These are phyloP conservation scores for Ctenopoma multispine DNA, from an alignment of 2,797 vertebrate species.

Conservation along the genomic window DNA sequence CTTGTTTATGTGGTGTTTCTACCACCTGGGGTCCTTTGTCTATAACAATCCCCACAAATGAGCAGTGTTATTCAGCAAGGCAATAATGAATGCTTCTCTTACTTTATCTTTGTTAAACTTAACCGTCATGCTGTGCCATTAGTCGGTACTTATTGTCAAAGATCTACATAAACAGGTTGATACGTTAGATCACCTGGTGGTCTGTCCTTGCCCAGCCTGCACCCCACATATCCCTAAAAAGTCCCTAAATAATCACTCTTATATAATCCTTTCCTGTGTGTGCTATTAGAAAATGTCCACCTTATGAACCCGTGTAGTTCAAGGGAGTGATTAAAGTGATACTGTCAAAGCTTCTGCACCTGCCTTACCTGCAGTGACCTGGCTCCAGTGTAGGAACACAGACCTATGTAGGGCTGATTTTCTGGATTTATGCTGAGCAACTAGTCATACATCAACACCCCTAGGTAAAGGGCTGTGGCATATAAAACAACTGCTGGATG, in stretches of 20 bases:
- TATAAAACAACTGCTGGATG: constrained; percentile 20
- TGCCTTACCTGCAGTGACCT: neutral
- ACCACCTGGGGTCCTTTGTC: constrained; percentile 10
- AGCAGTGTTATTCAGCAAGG: constrained; percentile 20
- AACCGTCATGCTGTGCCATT: constrained; percentile 31
- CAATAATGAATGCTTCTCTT: constrained; percentile 3
- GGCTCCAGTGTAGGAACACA: neutral
- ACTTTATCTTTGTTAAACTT: constrained; percentile 33
- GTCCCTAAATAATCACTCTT: constrained; percentile 2
- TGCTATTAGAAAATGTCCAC: neutral
- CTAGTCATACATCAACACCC: constrained; percentile 10
- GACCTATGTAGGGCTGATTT: neutral
- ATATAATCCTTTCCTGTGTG: neutral
- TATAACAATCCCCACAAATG: constrained; percentile 5
- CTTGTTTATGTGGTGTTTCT: constrained; percentile 12
- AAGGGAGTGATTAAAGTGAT: constrained; percentile 9
- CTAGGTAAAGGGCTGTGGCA: neutral
- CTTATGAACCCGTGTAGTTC: neutral
- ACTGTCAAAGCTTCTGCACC: neutral
- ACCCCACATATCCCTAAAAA: neutral
- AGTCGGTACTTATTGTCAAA: constrained; percentile 34
- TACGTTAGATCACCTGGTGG: constrained; percentile 21
- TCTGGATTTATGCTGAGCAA: constrained; percentile 33
- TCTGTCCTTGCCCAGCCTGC: neutral
- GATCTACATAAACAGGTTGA: constrained; percentile 14